Conservation (phyloP, 2,888 invertebrate species). For the Stenurella melanura region DNA sequence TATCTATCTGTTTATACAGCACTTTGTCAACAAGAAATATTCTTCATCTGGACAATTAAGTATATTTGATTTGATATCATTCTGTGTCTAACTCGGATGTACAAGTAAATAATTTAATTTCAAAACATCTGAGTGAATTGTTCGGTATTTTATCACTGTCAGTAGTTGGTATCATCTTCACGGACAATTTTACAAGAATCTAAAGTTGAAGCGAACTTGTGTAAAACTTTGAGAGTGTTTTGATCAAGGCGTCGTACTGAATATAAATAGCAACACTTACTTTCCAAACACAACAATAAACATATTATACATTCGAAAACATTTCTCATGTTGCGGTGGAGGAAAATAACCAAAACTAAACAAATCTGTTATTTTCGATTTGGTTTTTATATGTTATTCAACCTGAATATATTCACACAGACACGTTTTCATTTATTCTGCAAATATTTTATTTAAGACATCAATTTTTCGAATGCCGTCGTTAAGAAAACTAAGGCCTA, state of each 20-base stretch:
- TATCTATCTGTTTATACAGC: too few species aligned
- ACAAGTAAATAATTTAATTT: neutral
- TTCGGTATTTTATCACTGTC: neutral
- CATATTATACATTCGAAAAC: constrained; percentile 6
- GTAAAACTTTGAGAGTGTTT: constrained; percentile 45
- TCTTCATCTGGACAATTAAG: too few species aligned
- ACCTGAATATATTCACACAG: neutral
- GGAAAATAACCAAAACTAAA: neutral
- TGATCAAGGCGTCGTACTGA: constrained; percentile 46
- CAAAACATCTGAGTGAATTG: neutral
- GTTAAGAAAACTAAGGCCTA: too few species aligned
- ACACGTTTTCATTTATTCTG: neutral
- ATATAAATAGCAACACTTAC: constrained; percentile 48
- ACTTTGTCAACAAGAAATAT: too few species aligned
- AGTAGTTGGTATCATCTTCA: constrained; percentile 20
- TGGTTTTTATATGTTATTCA: neutral
- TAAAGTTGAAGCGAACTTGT: constrained; percentile 34
- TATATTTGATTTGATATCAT: too few species aligned
- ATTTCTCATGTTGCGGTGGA: neutral
- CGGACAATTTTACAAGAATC: constrained; percentile 28
- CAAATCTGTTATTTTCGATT: constrained; percentile 3
- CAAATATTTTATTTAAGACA: neutral
- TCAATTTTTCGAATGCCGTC: too few species aligned
- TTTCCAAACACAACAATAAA: constrained; percentile 41
- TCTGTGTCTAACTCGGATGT: neutral